A percentile compares a stretch with the other conserved stretches of the same genome.
Conservation (phyloP, 2,113 vertebrate genomes). For the Narcine bancroftii region DNA sequence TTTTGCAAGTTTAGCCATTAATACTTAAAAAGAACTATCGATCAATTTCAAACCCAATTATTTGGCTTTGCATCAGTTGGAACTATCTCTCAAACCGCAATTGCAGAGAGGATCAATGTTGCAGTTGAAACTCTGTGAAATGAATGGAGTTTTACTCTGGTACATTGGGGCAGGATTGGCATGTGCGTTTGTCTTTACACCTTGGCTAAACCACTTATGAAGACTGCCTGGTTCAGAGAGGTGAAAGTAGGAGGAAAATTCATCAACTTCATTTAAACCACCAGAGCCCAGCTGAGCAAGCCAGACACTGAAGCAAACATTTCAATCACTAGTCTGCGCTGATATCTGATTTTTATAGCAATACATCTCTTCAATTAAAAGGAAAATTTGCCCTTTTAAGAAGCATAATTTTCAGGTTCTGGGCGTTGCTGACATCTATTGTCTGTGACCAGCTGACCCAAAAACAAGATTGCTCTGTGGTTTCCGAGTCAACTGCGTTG, state of each 20-base stretch:
- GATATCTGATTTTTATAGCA: background rate
- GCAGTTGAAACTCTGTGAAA: background rate
- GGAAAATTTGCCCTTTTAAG: background rate
- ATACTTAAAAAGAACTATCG: background rate
- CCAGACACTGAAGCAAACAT: background rate
- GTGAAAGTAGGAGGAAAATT: background rate
- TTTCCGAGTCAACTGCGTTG: background rate
- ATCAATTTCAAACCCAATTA: background rate
- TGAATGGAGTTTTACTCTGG: background rate
- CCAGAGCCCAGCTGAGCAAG: background rate
- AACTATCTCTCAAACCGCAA: background rate
- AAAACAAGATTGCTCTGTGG: background rate
- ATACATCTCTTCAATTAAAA: background rate
- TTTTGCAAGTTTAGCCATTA: no score
- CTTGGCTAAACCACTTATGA: background rate
- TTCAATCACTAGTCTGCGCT: background rate
- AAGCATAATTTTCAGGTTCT: background rate
- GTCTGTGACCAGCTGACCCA: background rate
- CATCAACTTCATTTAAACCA: background rate
- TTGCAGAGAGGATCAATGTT: background rate
- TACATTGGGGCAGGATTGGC: background rate
- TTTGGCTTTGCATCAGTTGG: background rate
- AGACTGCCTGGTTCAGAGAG: background rate
- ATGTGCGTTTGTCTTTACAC: background rate
- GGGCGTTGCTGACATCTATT: background rate